Evolutionary conservation across 2,113 vertebrate species (phyloP).

Genomic region (Eonycteris spelaea): DNA sequence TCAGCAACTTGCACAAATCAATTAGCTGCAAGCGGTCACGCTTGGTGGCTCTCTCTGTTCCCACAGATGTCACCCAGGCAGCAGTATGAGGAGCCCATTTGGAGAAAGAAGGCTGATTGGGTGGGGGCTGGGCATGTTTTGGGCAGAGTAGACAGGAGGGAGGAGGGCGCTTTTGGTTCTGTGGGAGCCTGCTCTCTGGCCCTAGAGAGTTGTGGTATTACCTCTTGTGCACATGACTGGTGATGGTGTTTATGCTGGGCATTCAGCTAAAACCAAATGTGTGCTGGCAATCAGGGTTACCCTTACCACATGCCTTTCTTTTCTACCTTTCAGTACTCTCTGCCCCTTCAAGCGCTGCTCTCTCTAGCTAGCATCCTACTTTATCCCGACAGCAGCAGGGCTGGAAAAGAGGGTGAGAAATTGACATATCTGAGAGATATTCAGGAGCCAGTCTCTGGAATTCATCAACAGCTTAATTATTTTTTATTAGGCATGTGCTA

Average conservation of each 20-base stretch:
- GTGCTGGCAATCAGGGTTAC: neutral
- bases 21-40: slow-evolving; percentile 76
- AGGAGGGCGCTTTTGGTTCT: neutral
- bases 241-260: neutral
- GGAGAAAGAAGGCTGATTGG: neutral
- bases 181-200: neutral
- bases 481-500: neutral
- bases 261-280: neutral
- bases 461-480: neutral
- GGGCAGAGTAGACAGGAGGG: neutral
- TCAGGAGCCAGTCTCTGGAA: neutral
- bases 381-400: neutral
- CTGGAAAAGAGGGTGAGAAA: neutral
- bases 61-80: slow-evolving; percentile 77
- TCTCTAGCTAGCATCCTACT: neutral
- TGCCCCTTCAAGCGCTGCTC: neutral
- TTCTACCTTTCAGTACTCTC: neutral
- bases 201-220: neutral
- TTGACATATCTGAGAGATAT: neutral
- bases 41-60: slow-evolving; percentile 70
- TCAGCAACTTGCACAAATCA: slow-evolving; percentile 79
- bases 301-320: neutral
- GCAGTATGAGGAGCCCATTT: neutral
- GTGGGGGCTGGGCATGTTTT: neutral
- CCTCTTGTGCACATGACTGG: neutral